Percentiles rank a stretch among this genome's conserved stretches.
Conservation (phyloP, 2,113 vertebrate genomes). For the Eupsittula cactorum region DNA sequence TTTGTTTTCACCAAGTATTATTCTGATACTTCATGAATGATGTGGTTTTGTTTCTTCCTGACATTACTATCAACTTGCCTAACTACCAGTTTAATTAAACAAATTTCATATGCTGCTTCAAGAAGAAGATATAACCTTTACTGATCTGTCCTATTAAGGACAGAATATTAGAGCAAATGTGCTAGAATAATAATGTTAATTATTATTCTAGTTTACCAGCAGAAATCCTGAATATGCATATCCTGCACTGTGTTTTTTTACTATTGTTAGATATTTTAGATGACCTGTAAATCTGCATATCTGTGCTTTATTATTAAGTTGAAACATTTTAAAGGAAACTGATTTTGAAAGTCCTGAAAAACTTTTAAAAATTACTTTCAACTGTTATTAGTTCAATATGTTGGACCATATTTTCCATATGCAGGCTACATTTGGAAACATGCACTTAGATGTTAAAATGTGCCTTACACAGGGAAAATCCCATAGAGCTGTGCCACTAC, state of each 20-base stretch:
- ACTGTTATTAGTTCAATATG: background rate
- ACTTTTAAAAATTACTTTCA: background rate
- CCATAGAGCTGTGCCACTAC: background rate
- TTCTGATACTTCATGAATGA: background rate
- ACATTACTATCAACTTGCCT: background rate
- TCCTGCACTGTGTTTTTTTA: rapidly evolving
- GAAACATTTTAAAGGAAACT: background rate
- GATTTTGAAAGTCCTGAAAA: background rate
- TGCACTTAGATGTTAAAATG: background rate
- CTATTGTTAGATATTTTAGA: background rate
- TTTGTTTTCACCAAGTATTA: background rate
- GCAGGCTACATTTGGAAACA: background rate
- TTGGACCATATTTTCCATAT: background rate
- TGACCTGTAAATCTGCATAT: background rate
- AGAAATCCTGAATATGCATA: background rate
- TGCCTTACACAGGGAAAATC: background rate
- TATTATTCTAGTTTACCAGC: background rate
- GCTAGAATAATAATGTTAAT: background rate
- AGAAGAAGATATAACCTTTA: background rate
- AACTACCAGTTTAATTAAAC: background rate
- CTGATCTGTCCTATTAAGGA: background rate
- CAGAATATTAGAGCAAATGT: background rate
- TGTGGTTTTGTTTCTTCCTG: background rate
- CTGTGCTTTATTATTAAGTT: background rate
- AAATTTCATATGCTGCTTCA: background rate